Evolutionary conservation across 2,113 vertebrate genomes (phyloP), one percentile per base, ranked within the genome.

Genomic region (Pseudorectes ferrugineus): DNA sequence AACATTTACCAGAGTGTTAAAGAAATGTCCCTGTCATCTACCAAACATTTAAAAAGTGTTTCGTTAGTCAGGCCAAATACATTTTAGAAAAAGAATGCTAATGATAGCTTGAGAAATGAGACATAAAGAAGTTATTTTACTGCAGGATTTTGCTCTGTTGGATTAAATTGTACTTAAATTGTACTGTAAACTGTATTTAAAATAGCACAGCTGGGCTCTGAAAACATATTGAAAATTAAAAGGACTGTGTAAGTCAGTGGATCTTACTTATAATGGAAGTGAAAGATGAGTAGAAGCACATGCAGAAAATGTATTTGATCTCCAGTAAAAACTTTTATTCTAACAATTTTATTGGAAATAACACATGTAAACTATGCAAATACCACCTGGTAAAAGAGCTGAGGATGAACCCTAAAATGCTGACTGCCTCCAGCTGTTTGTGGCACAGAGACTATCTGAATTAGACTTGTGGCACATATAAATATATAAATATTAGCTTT

Each of bases 371-470:
- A 75, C n/a, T 78, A 12, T n/a, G 35, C 26, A n/a, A 85, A 89
- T 63, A 40, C 10, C 14, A 46, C 63, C 52, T 49, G 21, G 54
- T 48, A 88, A 98, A 95, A 98, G 91, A 98, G 88, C 97, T 95
- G 96, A 84, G 46, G 42, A 45, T 10, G 11, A 61, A 38, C 15
- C 20, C 28, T 65, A 49, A 79, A 85, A 83, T 51, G 12, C 19
- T 91, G 61, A 38, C 9, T 40, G 31, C 13, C 38, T 74, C 7
- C 29, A 82, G 49, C 23, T 84, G 11, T 66, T 77, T 70, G 46
- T 70, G 31, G 31, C 45, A 83, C 33, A 80, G n/a, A 57, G 4
- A 31, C 7, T 63, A 59, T 38, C 21, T 85, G 35, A 71, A 54
- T 85, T 81, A 84, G 18, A n/a, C 25, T 77, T 73, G 11, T n/a